phyloP scores from a whole-genome alignment of 2,797 vertebrate species.

The Pagetopsis macropterus region DNA sequence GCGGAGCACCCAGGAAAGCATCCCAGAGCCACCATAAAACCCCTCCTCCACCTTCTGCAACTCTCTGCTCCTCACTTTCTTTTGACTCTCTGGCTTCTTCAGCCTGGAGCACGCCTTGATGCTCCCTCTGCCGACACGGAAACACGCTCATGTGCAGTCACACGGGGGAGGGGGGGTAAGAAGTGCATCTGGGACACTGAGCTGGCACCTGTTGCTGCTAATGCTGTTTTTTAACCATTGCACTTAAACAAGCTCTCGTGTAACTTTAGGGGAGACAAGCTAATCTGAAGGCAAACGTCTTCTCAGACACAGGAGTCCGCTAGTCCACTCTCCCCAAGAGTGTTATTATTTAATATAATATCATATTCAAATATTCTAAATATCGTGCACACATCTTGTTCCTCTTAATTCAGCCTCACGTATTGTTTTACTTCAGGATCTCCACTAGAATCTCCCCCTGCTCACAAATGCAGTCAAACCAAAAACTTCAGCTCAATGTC shows the following conservation, averaged over 20 bases:
- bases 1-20: slow-evolving; percentile 69
- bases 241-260: not conserved
- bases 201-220: not conserved
- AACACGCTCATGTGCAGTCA: slow-evolving; percentile 60
- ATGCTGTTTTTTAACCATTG: not conserved
- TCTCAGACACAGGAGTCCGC: too few species aligned
- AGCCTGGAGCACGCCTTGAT: slow-evolving; percentile 41
- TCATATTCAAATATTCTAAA: not conserved
- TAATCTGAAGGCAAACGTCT: too few species aligned
- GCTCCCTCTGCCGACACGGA: slow-evolving; percentile 68
- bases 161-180: not conserved
- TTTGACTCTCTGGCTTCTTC: slow-evolving; percentile 38
- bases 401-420: not conserved
- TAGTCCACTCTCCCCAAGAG: not conserved
- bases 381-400: not conserved
- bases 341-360: not conserved
- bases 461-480: not conserved
- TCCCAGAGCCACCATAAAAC: slow-evolving; percentile 83
- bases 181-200: slow-evolving; percentile 25
- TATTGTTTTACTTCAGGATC: not conserved
- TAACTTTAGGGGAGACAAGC: too few species aligned
- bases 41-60: slow-evolving; percentile 62
- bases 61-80: slow-evolving; percentile 54
- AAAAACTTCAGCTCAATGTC: slow-evolving; percentile 8
- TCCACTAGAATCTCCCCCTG: not conserved